Evolutionary conservation across 2,888 invertebrate genomes (phyloP), one percentile per base, ranked within the genome.

Genomic region (Onchidella celtica): DNA sequence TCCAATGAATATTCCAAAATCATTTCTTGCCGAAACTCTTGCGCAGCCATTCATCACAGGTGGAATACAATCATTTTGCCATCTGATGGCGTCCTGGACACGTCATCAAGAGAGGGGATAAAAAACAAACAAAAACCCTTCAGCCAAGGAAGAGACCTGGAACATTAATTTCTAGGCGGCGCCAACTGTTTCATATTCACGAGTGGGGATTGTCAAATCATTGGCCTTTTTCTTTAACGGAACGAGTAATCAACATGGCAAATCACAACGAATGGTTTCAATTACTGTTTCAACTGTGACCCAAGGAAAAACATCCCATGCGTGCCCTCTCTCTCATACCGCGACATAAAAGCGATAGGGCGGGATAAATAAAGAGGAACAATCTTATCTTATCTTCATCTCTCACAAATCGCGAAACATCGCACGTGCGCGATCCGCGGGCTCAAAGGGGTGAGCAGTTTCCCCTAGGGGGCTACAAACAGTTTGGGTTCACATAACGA

Each of bases 371-470:
- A 70, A 70, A 2, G 17, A 29, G 32, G 32, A 70, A 55, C 55
- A 70, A 70, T 70, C 70, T 70, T 47, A 70, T 70, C 70, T 70
- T 29, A 70, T 70, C 70, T 55, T 21, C 27, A 70, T 70, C 70
- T 11, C 55, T 6, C 21, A n/a, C 9, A 27, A 70, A 70, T 55
- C 27, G 29, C 47, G 17, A 55, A 32, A 55, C 55, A 24, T 40
- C 1, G 32, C 47, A 32, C 47, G 55, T 32, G 70, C 70, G 29
- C 29, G 17, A 27, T 55, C 27, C 70, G 14, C 55, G 29, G 32
- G 55, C 70, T 70, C 55, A 70, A 55, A 70, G 29, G 21, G 55
- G 55, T 29, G 70, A 70, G 32, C n/a, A 24, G 27, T 1, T 17
- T 69, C 27, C 70, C 47, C n/a, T 38, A 21, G 29, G 55, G 29